These are phyloP conservation scores for Euplexia lucipara DNA, from an alignment of 2,888 invertebrate genomes.

Conservation along the genomic window DNA sequence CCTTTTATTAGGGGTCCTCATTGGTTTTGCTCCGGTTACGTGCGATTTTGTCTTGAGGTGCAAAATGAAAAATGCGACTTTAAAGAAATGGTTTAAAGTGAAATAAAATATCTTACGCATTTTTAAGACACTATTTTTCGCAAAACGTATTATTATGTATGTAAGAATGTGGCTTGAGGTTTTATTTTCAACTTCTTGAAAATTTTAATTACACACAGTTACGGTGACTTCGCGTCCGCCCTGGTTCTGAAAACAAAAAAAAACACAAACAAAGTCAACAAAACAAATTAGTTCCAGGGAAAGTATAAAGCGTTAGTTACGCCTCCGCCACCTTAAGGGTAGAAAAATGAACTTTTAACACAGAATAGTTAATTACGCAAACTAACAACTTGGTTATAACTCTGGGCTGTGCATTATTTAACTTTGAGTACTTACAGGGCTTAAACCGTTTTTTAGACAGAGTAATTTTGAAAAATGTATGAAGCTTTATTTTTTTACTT, in stretches of 20 bases:
- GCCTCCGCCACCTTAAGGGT: conserved; percentile 18
- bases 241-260: conserved; percentile 2
- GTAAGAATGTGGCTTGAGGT: too few relatives aligned
- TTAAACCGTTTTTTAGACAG: not conserved
- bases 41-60: too few relatives aligned
- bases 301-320: conserved; percentile 37
- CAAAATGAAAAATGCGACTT: too few relatives aligned
- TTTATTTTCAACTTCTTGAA: not conserved
- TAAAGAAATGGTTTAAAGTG: too few relatives aligned
- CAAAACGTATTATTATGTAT: too few relatives aligned
- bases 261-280: conserved; percentile 27
- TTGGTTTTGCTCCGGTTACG: too few relatives aligned
- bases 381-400: conserved; percentile 39
- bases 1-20: too few relatives aligned
- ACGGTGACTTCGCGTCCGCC: not conserved
- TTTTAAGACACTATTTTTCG: too few relatives aligned
- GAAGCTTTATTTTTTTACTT: conserved; percentile 5
- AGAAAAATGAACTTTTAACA: conserved; percentile 50
- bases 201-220: not conserved
- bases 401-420: conserved; percentile 29
- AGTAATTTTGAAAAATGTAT: not conserved
- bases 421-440: not conserved
- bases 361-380: conserved; percentile 42
- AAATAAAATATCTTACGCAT: too few relatives aligned
- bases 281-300: conserved; percentile 47